phyloP scores from a whole-genome alignment of 2,888 invertebrate genomes.

The Eledone cirrhosa region DNA sequence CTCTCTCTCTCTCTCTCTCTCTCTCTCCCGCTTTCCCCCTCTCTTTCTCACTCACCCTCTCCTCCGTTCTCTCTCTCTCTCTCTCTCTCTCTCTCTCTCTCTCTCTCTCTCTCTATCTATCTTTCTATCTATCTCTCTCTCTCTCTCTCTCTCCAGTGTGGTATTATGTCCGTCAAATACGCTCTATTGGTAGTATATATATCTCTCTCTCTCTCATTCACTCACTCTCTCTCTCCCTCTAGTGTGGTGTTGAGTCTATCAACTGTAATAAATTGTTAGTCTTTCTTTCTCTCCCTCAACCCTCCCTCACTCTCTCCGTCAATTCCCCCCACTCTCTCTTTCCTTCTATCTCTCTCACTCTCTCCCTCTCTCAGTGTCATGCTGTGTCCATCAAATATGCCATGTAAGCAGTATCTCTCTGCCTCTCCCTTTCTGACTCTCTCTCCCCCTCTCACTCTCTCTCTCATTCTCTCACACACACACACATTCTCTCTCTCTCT shows the following conservation, averaged over 20 bases:
- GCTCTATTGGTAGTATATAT: no score
- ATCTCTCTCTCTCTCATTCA: not conserved
- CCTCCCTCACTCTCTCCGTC: no score
- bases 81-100: not conserved
- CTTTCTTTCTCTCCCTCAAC: no score
- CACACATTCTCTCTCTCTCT: not conserved
- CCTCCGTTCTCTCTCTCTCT: not conserved
- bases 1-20: not conserved
- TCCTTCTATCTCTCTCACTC: not conserved
- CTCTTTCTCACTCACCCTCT: not conserved
- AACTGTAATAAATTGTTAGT: no score
- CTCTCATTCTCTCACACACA: not conserved
- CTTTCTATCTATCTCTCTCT: no score
- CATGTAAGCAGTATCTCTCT: not conserved
- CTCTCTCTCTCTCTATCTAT: not conserved
- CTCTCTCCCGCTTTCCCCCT: not conserved
- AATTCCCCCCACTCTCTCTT: not conserved
- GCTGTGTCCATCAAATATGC: no score
- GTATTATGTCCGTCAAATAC: no score
- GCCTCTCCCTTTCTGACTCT: not conserved
- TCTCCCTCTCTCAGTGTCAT: not conserved
- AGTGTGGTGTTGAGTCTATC: no score
- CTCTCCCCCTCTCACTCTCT: not conserved
- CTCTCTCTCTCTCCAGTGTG: not conserved
- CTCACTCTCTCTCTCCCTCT: not conserved